Percentiles rank a stretch among this genome's conserved stretches.
Conservation (phyloP, 2,113 vertebrate species). For the Tichodroma muraria region DNA sequence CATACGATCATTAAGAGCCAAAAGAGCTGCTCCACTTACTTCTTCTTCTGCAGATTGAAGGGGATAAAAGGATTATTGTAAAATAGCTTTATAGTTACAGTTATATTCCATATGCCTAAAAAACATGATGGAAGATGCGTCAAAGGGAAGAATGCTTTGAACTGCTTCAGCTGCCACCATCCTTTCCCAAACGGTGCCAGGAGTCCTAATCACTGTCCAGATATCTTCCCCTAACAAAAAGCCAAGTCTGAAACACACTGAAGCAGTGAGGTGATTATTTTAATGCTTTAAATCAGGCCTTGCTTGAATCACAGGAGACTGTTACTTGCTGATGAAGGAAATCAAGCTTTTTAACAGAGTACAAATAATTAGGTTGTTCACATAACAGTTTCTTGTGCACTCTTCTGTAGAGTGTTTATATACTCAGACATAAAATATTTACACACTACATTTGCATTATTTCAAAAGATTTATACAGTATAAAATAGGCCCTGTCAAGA, state of each 20-base stretch:
- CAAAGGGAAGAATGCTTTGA: neutral
- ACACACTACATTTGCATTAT: neutral
- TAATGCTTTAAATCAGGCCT: neutral
- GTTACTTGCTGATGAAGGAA: neutral
- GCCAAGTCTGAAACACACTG: neutral
- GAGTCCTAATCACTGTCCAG: neutral
- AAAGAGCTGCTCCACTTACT: constrained; percentile 66
- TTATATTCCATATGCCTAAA: neutral
- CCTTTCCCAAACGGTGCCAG: neutral
- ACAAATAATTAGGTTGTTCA: neutral
- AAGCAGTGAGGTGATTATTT: neutral
- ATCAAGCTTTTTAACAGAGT: neutral
- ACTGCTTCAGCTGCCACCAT: neutral
- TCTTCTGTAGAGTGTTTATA: neutral
- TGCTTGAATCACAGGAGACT: neutral
- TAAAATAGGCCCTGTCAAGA: neutral
- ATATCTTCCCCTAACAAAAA: neutral
- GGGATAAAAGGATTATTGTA: neutral
- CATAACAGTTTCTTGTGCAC: neutral
- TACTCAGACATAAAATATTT: neutral
- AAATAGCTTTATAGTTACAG: neutral
- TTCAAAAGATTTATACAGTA: neutral
- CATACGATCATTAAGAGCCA: constrained; percentile 73
- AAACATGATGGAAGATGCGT: neutral
- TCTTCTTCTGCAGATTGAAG: constrained; percentile 67